Evolutionary conservation across 2,113 vertebrate genomes (phyloP).

Genomic region (Muntiacus reevesi): DNA sequence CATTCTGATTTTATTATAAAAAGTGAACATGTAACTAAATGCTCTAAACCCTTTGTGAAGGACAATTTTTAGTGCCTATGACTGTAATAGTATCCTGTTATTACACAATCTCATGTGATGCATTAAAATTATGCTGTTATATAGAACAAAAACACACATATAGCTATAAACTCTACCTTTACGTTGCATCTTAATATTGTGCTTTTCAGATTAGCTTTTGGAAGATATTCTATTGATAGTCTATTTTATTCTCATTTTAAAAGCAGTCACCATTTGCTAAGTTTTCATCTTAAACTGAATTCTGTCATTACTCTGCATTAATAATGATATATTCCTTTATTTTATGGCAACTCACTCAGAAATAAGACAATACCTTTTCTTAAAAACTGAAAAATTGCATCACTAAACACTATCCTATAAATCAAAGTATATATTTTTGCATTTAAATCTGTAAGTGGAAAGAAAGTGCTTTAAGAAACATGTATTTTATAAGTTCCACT

Average conservation of each 20-base stretch:
- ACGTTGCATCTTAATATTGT: not conserved
- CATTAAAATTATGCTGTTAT: not conserved
- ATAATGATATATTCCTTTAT: not conserved
- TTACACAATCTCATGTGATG: not conserved
- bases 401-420: not conserved
- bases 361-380: not conserved
- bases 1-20: conserved; percentile 7
- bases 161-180: not conserved
- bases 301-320: not conserved
- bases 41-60: not conserved
- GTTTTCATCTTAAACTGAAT: not conserved
- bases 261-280: not conserved
- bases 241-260: not conserved
- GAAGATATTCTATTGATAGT: not conserved
- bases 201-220: not conserved
- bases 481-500: not conserved
- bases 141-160: not conserved
- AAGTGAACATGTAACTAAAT: not conserved
- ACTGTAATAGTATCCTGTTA: not conserved
- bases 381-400: not conserved
- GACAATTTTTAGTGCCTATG: not conserved
- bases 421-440: not conserved
- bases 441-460: not conserved
- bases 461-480: not conserved
- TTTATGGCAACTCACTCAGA: not conserved